phyloP scores from a whole-genome alignment of 92 coral and sea anemone genomes.

The Bergia puertoricense region DNA sequence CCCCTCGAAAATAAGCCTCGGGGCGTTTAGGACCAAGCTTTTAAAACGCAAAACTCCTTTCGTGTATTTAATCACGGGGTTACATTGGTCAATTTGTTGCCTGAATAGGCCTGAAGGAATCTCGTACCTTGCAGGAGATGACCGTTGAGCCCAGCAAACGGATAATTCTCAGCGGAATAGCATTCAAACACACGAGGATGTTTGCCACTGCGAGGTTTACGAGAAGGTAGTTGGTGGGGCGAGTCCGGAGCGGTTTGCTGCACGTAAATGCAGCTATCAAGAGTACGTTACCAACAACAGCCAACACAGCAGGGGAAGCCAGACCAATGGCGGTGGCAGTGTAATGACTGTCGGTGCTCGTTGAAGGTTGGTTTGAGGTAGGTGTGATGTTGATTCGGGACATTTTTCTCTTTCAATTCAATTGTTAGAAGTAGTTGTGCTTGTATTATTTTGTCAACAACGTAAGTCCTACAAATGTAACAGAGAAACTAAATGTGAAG shows the following conservation, averaged over 20 bases:
- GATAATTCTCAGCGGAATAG: conserved; percentile 17
- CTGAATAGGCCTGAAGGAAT: background rate
- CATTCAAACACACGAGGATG: conserved; percentile 35
- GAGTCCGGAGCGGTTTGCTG: conserved; percentile 13
- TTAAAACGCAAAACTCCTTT: no score
- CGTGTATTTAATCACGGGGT: no score
- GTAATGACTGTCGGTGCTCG: background rate
- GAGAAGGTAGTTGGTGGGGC: conserved; percentile 34
- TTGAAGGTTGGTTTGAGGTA: background rate
- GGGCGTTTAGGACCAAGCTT: no score
- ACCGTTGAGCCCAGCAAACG: conserved; percentile 23
- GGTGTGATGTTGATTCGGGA: background rate
- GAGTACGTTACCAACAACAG: conserved; percentile 11
- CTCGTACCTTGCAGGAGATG: conserved; percentile 24
- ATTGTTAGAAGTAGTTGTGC: no score
- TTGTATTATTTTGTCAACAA: no score
- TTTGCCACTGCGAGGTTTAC: conserved; percentile 31
- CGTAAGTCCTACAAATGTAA: no score
- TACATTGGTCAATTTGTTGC: no score
- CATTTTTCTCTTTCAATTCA: background rate
- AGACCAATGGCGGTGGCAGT: conserved; percentile 22
- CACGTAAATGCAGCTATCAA: conserved; percentile 22
- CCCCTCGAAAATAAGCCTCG: no score
- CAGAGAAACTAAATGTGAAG: no score
- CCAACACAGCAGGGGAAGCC: conserved; percentile 1